Evolutionary conservation across 2,113 vertebrate genomes (phyloP).

Genomic region (Burhinus oedicnemus): DNA sequence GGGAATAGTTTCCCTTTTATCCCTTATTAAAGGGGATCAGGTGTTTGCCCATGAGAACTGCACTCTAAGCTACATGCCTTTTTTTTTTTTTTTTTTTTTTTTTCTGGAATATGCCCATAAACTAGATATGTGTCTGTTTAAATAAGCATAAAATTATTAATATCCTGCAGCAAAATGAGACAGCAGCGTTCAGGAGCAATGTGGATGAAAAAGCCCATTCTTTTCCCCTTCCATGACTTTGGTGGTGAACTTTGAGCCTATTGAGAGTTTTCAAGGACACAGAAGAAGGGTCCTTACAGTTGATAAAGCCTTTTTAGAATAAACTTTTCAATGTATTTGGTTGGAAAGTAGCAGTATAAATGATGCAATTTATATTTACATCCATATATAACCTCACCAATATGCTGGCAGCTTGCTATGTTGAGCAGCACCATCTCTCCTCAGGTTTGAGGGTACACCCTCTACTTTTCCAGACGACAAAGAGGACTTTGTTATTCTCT

Average conservation of each 20-base stretch:
- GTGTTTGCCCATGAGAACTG: constrained; percentile 81
- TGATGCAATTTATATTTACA: background rate
- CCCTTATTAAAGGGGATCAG: constrained; percentile 82
- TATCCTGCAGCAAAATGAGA: constrained; percentile 78
- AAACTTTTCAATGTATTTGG: background rate
- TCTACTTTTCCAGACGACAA: background rate
- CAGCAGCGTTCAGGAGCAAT: constrained; percentile 57
- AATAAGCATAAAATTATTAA: constrained; percentile 80
- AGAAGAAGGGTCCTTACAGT: background rate
- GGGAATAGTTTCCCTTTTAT: constrained; percentile 61
- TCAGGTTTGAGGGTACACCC: background rate
- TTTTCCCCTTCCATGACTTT: constrained; percentile 43
- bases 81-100: background rate
- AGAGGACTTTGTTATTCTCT: background rate
- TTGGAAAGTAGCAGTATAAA: background rate
- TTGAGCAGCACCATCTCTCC: background rate
- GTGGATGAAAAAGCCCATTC: constrained; percentile 8
- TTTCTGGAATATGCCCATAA: constrained; percentile 74
- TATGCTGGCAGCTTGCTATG: background rate
- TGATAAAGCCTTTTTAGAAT: background rate
- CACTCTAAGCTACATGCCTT: constrained; percentile 64
- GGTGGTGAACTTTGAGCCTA: constrained; percentile 33
- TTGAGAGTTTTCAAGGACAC: constrained; percentile 44
- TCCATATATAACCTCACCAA: background rate
- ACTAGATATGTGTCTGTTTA: constrained; percentile 81